phyloP scores from a whole-genome alignment of 2,113 vertebrate genomes.

The Corvus cornix region DNA sequence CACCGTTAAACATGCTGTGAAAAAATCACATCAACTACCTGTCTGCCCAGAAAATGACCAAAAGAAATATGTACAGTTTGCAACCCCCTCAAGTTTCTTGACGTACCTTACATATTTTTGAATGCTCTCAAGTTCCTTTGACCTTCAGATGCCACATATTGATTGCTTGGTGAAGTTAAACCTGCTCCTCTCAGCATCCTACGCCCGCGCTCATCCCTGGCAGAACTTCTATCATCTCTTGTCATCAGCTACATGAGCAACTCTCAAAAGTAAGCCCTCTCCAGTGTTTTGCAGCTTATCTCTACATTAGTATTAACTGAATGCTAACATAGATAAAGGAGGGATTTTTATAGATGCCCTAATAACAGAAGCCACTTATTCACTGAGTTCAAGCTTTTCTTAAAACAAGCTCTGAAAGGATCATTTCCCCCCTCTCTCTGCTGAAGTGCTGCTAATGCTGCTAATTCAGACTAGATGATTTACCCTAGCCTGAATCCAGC shows the following conservation, averaged over 20 bases:
- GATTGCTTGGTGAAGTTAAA: constrained; percentile 15
- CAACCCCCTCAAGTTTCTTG: background rate
- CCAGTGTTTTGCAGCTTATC: constrained; percentile 16
- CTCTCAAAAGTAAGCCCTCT: background rate
- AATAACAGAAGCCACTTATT: constrained; percentile 27
- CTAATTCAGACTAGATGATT: constrained; percentile 10
- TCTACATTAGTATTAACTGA: constrained; percentile 38
- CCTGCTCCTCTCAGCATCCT: constrained; percentile 8
- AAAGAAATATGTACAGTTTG: background rate
- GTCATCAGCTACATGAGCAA: background rate
- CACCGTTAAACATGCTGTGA: background rate
- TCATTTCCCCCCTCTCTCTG: background rate
- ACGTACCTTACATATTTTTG: constrained; percentile 11
- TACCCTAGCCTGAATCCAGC: constrained; percentile 6
- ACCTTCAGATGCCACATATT: background rate
- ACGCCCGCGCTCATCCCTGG: background rate
- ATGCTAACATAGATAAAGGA: constrained; percentile 34
- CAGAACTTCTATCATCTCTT: constrained; percentile 44
- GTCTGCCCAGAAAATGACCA: constrained; percentile 1
- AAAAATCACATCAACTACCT: background rate
- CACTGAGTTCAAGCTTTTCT: constrained; percentile 6
- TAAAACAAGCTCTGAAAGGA: constrained; percentile 42
- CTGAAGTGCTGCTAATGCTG: constrained; percentile 15
- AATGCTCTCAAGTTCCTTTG: background rate
- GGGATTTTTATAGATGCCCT: constrained; percentile 16